Conservation (phyloP, 2,113 vertebrate species). For the Symphodus melops region DNA sequence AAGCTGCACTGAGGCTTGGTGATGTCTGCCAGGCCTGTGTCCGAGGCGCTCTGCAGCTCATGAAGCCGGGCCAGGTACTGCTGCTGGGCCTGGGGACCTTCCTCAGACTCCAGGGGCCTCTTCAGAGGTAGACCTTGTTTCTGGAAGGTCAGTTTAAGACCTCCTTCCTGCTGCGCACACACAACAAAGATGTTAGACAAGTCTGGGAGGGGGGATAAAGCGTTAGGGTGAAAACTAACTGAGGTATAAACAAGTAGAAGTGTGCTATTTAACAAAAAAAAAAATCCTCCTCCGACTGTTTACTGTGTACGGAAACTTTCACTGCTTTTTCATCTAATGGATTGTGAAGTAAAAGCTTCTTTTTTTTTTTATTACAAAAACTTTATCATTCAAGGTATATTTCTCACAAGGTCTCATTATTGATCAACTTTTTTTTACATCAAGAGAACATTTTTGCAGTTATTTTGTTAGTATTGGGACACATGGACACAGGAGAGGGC, state of each 20-base stretch:
- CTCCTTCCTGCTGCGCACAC: slow-evolving; percentile 90
- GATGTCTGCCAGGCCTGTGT: slow-evolving; percentile 90
- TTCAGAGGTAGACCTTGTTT: slow-evolving; percentile 95
- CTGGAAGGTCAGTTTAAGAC: slow-evolving; percentile 99
- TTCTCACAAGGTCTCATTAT: not conserved
- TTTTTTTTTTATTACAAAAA: not conserved
- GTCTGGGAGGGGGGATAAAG: not conserved
- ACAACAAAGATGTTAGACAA: slow-evolving; percentile 19
- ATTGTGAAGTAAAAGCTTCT: not conserved
- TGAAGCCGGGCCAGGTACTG: slow-evolving; percentile 93
- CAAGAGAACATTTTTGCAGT: slow-evolving; percentile 8
- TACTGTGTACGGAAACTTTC: not conserved
- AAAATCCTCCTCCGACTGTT: not conserved
- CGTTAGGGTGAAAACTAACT: not conserved
- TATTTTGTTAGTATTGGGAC: slow-evolving; percentile 37
- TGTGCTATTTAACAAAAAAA: not conserved
- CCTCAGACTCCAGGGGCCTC: slow-evolving; percentile 91
- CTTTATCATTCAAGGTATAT: not conserved
- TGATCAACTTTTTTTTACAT: not conserved
- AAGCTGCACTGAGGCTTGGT: slow-evolving; percentile 86
- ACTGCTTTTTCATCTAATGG: not conserved
- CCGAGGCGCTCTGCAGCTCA: slow-evolving; percentile 93
- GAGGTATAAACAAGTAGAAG: slow-evolving; percentile 14
- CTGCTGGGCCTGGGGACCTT: slow-evolving; percentile 90
- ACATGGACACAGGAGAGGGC: slow-evolving; percentile 54